Conservation (phyloP, 2,888 invertebrate genomes). For the Tinea trinotella region DNA sequence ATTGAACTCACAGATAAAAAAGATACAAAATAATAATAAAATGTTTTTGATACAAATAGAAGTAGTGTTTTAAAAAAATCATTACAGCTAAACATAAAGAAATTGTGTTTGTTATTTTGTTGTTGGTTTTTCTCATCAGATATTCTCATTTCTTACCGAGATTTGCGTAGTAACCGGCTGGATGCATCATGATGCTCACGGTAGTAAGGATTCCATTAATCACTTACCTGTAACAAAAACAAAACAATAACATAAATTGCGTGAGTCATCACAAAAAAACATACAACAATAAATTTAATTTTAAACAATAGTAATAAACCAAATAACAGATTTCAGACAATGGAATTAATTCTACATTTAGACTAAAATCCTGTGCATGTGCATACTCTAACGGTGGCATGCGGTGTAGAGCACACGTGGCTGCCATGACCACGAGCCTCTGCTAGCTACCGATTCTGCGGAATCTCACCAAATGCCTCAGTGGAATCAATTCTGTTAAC, state of each 20-base stretch:
- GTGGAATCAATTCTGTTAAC: neutral
- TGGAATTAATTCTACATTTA: slow-evolving; percentile 1
- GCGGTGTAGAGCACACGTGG: slow-evolving; percentile 63
- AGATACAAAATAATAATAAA: no score
- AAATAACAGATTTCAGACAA: neutral
- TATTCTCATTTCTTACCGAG: slow-evolving; percentile 55
- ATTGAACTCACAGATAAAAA: no score
- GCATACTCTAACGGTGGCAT: slow-evolving; percentile 62
- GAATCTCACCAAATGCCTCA: slow-evolving; percentile 67
- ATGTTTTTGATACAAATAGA: no score
- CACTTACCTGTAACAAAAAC: slow-evolving; percentile 65
- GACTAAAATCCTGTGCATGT: slow-evolving; percentile 20
- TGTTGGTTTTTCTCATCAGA: no score
- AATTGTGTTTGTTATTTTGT: no score
- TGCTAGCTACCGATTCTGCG: slow-evolving; percentile 41
- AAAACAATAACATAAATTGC: no score
- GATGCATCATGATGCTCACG: slow-evolving; percentile 62
- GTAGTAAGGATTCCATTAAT: slow-evolving; percentile 59
- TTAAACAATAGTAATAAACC: neutral
- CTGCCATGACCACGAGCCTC: slow-evolving; percentile 36
- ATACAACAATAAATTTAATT: neutral
- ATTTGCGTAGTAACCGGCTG: slow-evolving; percentile 68
- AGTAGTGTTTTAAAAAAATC: no score
- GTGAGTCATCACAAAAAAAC: neutral
- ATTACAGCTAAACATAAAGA: no score